These are phyloP conservation scores for Notoglanidium macrostoma DNA, from an alignment of 2,797 vertebrate species.

Conservation along the genomic window DNA sequence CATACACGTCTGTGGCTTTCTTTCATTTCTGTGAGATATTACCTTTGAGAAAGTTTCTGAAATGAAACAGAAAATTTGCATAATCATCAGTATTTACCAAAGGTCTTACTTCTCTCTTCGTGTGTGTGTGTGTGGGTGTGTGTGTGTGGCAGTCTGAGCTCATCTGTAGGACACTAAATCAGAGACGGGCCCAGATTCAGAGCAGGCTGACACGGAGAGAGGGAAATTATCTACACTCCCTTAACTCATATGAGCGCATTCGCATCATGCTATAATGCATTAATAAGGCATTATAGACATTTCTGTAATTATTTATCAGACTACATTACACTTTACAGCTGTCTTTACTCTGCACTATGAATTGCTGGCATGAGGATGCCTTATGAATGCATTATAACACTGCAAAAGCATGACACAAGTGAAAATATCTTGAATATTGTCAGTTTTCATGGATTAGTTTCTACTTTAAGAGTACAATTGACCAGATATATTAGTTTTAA, in stretches of 20 bases:
- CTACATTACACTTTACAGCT: background rate
- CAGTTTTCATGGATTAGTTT: background rate
- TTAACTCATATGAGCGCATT: background rate
- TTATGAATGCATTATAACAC: background rate
- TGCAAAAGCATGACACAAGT: background rate
- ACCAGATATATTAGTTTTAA: background rate
- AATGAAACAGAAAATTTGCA: background rate
- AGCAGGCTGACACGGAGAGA: background rate
- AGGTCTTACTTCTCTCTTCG: background rate
- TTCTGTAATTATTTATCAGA: background rate
- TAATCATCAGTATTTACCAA: background rate
- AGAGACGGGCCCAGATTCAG: background rate
- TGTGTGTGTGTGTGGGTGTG: background rate
- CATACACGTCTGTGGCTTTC: background rate
- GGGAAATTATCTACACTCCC: background rate
- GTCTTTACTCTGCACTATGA: background rate
- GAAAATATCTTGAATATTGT: background rate
- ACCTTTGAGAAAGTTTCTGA: background rate
- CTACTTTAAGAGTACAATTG: background rate
- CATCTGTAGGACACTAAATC: background rate
- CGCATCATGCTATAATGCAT: background rate
- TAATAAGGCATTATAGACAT: background rate
- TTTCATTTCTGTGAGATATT: background rate
- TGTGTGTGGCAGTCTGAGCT: background rate
- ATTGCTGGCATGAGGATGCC: background rate